These are phyloP conservation scores for Brassicogethes aeneus DNA, from an alignment of 2,888 invertebrate species.

Conservation along the genomic window DNA sequence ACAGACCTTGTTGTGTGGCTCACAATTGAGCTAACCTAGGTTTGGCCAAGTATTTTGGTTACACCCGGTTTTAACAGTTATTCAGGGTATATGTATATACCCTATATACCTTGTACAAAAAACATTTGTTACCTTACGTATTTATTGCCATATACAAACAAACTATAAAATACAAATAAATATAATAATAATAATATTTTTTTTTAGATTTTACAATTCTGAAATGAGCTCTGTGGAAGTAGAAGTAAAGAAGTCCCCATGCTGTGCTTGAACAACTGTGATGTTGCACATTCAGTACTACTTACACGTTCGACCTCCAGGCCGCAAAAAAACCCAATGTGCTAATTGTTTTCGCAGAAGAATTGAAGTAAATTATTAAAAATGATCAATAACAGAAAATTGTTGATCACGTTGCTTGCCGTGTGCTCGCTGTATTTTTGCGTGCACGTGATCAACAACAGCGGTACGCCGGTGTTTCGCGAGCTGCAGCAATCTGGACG, in stretches of 20 bases:
- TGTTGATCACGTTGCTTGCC: constrained; percentile 28
- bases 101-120: no score
- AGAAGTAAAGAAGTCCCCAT: not conserved
- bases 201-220: not conserved
- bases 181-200: no score
- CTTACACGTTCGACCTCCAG: constrained; percentile 35
- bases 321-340: constrained; percentile 29
- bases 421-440: constrained; percentile 29
- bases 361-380: constrained; percentile 5
- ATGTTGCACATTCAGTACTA: constrained; percentile 31
- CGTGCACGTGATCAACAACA: constrained; percentile 32
- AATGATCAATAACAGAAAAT: constrained; percentile 34
- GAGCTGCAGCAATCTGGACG: constrained; percentile 41
- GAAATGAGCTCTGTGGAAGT: no score
- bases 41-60: no score
- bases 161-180: no score
- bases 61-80: no score
- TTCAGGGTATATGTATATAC: no score
- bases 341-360: constrained; percentile 8
- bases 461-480: constrained; percentile 28
- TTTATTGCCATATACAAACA: no score
- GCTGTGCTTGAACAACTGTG: constrained; percentile 29
- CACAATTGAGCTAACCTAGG: no score
- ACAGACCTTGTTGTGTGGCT: no score
- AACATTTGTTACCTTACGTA: no score